Evolutionary conservation across 2,113 vertebrate genomes (phyloP), one percentile per base, ranked within the genome.

Genomic region (Catagonus wagneri): DNA sequence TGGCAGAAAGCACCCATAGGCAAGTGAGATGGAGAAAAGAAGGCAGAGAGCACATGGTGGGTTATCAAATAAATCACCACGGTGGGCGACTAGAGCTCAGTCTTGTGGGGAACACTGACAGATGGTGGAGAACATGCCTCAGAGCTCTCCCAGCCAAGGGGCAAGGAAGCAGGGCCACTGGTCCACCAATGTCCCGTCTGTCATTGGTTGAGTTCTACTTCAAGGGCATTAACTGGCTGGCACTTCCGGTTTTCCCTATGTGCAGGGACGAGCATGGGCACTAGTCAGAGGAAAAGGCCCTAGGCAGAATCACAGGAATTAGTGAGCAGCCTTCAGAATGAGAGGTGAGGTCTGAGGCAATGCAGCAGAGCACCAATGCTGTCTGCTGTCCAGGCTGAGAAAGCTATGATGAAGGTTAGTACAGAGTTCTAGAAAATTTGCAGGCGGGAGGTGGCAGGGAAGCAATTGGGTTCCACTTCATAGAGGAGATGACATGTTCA

Each of bases 341-440:
- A 79, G 44, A 78, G 78, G 14, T 52, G 36, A 79, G 29, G 25
- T 25, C 79, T 85, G 34, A 65, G 76, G 66, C 25, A 83, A 78
- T 76, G 63, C 13, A 92, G 39, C 19, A 84, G 27, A 66, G 29
- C 7, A 3, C 32, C 44, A 56, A 69, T 12, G 36, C 34, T 11
- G 20, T 63, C 19, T 39, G 52, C 71, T 83, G 65, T 69, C 60
- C 29, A 80, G 16, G 90, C 72, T 9, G 50, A 83, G n/a, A 74
- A 93, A 92, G 15, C 27, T 74, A 81, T 71, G 10, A 80, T 20
- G 63, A 93, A 89, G 61, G 36, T 85, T 32, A 94, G 39, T 34
- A 87, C 63, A 68, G 76, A 87, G 52, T 83, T 83, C 86, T 58
- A 88, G 61, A 88, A 89, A 96, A 66, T 6, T 69, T 50, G 15